These are phyloP conservation scores for Ginglymostoma cirratum DNA, from an alignment of 2,113 vertebrate genomes.

Conservation along the genomic window DNA sequence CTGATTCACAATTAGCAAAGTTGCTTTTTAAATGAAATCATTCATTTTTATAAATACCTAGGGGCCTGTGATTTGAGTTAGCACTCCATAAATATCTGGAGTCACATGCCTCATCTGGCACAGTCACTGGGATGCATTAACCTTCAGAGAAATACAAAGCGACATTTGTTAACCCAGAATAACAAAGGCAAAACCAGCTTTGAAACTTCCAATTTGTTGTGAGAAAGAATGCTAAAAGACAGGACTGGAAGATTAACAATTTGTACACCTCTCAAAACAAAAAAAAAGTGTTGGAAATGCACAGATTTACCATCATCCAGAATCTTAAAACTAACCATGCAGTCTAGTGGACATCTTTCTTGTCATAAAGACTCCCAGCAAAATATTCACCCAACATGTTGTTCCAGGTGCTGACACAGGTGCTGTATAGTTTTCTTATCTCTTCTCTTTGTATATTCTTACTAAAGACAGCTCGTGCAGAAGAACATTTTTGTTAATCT, in stretches of 20 bases:
- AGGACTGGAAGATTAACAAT: neutral
- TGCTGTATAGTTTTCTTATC: neutral
- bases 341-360: neutral
- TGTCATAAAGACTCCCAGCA: neutral
- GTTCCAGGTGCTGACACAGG: neutral
- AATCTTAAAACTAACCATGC: neutral
- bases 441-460: neutral
- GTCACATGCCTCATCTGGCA: slow-evolving; percentile 32
- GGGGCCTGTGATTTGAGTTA: slow-evolving; percentile 32
- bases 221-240: neutral
- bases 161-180: neutral
- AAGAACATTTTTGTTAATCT: neutral
- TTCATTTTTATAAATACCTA: slow-evolving; percentile 35
- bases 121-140: slow-evolving; percentile 14
- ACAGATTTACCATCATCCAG: neutral
- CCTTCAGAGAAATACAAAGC: neutral
- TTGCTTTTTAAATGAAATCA: slow-evolving; percentile 38
- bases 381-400: neutral
- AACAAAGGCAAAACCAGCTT: neutral
- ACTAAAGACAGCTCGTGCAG: neutral
- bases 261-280: neutral
- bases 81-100: slow-evolving; percentile 34
- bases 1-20: slow-evolving; percentile 31
- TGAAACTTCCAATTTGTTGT: neutral
- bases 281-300: neutral